Percentiles rank a stretch among this genome's conserved stretches.
Conservation (phyloP, 2,113 vertebrate species). For the Atlantisia rogersi region DNA sequence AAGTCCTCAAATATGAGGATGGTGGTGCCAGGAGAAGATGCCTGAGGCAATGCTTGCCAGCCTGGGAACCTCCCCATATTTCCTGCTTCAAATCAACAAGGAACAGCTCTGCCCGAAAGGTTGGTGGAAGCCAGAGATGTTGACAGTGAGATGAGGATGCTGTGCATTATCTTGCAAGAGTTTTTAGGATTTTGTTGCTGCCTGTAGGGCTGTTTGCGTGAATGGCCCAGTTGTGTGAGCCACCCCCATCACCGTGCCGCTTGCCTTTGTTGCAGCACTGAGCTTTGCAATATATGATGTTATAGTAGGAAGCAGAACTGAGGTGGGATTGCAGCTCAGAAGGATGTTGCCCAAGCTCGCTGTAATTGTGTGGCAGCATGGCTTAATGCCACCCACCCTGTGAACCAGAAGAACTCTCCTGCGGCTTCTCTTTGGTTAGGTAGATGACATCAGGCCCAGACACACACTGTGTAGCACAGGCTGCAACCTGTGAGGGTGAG, state of each 20-base stretch:
- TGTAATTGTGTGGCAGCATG: accelerated
- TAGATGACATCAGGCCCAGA: background rate
- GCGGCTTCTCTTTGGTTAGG: background rate
- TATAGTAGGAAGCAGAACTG: background rate
- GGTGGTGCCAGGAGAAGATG: background rate
- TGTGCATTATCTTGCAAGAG: background rate
- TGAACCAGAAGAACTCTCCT: background rate
- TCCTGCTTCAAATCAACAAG: background rate
- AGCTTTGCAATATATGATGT: background rate
- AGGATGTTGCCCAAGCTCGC: background rate
- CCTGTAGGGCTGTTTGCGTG: background rate
- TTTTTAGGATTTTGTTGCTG: background rate
- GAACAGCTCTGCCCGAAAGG: background rate
- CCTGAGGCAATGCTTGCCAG: background rate
- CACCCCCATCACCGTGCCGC: accelerated
- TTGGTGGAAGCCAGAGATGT: background rate
- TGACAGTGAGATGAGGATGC: background rate
- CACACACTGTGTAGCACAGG: background rate
- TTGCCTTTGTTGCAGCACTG: background rate
- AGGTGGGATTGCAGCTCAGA: background rate
- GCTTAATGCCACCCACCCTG: background rate
- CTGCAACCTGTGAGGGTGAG: background rate
- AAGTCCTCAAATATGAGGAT: background rate
- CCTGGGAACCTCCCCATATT: background rate
- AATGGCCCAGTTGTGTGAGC: accelerated